A percentile compares a stretch with the other conserved stretches of the same genome.
phyloP scores from a whole-genome alignment of 2,888 invertebrate species.

The Hirtodrosophila histrioides region DNA sequence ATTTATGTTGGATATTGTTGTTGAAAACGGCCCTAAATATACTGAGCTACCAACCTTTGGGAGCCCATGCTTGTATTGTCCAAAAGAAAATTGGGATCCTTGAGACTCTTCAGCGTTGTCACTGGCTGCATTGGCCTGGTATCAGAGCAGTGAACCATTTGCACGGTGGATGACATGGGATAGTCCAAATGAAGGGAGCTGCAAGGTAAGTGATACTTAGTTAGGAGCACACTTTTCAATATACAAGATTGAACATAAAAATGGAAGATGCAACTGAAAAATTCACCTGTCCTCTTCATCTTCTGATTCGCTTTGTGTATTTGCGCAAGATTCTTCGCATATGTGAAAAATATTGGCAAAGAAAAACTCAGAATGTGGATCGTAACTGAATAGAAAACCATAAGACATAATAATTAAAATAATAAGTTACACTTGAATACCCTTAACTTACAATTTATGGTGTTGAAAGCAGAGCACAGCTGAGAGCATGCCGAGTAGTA shows the following conservation, averaged over 20 bases:
- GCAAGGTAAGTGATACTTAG: constrained; percentile 8
- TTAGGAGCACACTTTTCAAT: not conserved
- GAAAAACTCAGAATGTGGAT: constrained; percentile 88
- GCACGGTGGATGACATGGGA: constrained; percentile 85
- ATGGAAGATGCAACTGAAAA: constrained; percentile 15
- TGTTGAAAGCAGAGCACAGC: constrained; percentile 91
- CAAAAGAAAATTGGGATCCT: constrained; percentile 84
- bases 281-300: constrained; percentile 69
- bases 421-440: constrained; percentile 1
- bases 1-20: no score
- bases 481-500: constrained; percentile 88
- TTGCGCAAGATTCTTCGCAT: constrained; percentile 86
- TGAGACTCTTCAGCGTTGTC: constrained; percentile 87
- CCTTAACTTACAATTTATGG: constrained; percentile 89
- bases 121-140: constrained; percentile 86
- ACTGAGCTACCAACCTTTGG: constrained; percentile 73
- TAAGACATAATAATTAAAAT: constrained; percentile 19
- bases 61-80: constrained; percentile 84
- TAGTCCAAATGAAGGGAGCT: constrained; percentile 72
- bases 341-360: constrained; percentile 89
- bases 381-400: constrained; percentile 84
- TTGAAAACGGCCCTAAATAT: no score
- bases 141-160: constrained; percentile 87
- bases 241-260: not conserved
- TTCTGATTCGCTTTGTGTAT: constrained; percentile 52